phyloP scores from a whole-genome alignment of 2,113 vertebrate genomes.

The Myotis brandtii region DNA sequence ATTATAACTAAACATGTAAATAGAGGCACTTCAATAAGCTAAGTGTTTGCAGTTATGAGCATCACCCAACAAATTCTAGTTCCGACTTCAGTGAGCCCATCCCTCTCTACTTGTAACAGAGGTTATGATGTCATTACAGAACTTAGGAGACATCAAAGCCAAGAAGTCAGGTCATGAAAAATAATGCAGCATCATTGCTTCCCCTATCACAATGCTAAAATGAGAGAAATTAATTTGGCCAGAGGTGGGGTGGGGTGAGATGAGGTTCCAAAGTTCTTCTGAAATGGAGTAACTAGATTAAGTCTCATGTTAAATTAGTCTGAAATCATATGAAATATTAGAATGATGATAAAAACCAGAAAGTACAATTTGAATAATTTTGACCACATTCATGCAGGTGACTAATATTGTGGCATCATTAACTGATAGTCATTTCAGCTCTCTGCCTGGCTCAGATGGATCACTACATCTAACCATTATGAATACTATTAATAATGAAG shows the following conservation, averaged over 20 bases:
- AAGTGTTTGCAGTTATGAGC: slow-evolving; percentile 81
- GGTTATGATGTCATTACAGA: slow-evolving; percentile 67
- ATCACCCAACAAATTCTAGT: slow-evolving; percentile 77
- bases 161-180: slow-evolving; percentile 54
- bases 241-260: background rate
- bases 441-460: slow-evolving; percentile 52
- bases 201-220: slow-evolving; percentile 52
- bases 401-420: slow-evolving; percentile 41
- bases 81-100: slow-evolving; percentile 78
- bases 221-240: slow-evolving; percentile 26
- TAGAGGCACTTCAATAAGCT: slow-evolving; percentile 83
- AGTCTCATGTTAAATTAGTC: slow-evolving; percentile 28
- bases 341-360: background rate
- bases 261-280: slow-evolving; percentile 46
- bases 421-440: slow-evolving; percentile 40
- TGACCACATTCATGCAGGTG: slow-evolving; percentile 58
- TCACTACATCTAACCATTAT: background rate
- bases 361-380: slow-evolving; percentile 33
- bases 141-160: slow-evolving; percentile 72
- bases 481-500: background rate
- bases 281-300: background rate
- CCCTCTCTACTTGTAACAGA: slow-evolving; percentile 81
- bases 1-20: slow-evolving; percentile 84
- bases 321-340: background rate
- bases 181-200: slow-evolving; percentile 53